Evolutionary conservation across 2,113 vertebrate species (phyloP).

Genomic region (Rhineura floridana): DNA sequence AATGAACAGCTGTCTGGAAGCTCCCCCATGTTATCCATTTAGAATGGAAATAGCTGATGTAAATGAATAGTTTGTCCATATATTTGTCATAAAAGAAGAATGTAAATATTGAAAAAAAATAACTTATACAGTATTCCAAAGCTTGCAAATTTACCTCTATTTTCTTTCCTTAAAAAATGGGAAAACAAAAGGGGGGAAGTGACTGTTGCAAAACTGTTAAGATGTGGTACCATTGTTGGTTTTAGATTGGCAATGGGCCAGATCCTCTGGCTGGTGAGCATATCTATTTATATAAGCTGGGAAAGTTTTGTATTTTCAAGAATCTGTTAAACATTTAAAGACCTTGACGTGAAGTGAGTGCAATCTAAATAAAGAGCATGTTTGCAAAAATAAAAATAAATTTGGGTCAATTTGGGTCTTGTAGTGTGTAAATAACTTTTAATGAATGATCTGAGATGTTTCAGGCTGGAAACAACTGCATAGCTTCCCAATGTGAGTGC

Average conservation of each 20-base stretch:
- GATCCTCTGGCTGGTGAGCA: constrained; percentile 17
- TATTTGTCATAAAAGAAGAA: not conserved
- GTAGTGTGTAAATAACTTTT: not conserved
- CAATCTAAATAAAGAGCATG: not conserved
- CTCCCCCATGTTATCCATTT: not conserved
- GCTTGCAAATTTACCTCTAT: not conserved
- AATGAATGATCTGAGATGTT: not conserved
- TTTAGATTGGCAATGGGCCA: constrained; percentile 21
- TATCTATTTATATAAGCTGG: constrained; percentile 7
- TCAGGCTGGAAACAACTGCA: not conserved
- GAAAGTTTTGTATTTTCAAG: constrained; percentile 16
- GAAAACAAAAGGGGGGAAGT: not conserved
- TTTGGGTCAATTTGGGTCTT: not conserved
- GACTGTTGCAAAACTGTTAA: not conserved
- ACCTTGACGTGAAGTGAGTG: not conserved
- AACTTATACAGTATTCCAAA: constrained; percentile 1
- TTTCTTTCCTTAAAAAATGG: not conserved
- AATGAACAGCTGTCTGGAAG: too few species aligned
- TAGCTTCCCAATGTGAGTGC: not conserved
- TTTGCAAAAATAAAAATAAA: constrained; percentile 4
- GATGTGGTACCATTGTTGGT: constrained; percentile 14
- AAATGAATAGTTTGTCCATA: not conserved
- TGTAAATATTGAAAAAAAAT: not conserved
- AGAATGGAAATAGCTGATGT: not conserved
- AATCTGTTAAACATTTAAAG: constrained; percentile 18